phyloP scores from a whole-genome alignment of 2,888 invertebrate species.

The Drosophila algonquin region DNA sequence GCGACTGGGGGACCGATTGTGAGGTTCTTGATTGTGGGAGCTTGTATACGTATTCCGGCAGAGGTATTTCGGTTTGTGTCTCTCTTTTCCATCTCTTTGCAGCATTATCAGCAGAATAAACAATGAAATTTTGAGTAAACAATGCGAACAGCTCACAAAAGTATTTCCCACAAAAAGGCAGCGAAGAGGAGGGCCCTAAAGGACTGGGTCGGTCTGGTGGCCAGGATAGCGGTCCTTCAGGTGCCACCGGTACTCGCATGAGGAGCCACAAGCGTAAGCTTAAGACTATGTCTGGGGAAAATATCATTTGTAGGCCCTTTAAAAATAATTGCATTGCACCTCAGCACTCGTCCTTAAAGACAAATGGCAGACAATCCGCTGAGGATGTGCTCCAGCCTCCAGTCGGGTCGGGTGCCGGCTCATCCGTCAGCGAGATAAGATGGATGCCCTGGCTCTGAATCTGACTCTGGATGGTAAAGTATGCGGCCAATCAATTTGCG shows the following conservation, averaged over 20 bases:
- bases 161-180: slow-evolving; percentile 42
- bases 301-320: slow-evolving; percentile 10
- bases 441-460: background rate
- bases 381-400: background rate
- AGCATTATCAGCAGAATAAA: slow-evolving; percentile 51
- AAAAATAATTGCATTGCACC: slow-evolving; percentile 7
- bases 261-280: slow-evolving; percentile 22
- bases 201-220: too few species aligned
- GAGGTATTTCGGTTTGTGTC: slow-evolving; percentile 29
- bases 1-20: background rate
- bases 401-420: slow-evolving; percentile 15
- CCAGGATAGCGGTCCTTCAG: background rate
- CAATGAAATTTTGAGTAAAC: slow-evolving; percentile 60
- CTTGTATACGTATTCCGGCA: slow-evolving; percentile 4
- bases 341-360: background rate
- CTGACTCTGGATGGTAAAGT: slow-evolving; percentile 23
- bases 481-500: slow-evolving; percentile 57
- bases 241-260: background rate
- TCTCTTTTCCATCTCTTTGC: slow-evolving; percentile 16
- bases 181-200: too few species aligned
- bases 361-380: background rate
- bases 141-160: slow-evolving; percentile 50
- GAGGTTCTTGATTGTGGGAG: slow-evolving; percentile 25
- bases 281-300: background rate
- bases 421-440: slow-evolving; percentile 14